Evolutionary conservation across 2,888 invertebrate genomes (phyloP).

Genomic region (Drosophila multiciliata): DNA sequence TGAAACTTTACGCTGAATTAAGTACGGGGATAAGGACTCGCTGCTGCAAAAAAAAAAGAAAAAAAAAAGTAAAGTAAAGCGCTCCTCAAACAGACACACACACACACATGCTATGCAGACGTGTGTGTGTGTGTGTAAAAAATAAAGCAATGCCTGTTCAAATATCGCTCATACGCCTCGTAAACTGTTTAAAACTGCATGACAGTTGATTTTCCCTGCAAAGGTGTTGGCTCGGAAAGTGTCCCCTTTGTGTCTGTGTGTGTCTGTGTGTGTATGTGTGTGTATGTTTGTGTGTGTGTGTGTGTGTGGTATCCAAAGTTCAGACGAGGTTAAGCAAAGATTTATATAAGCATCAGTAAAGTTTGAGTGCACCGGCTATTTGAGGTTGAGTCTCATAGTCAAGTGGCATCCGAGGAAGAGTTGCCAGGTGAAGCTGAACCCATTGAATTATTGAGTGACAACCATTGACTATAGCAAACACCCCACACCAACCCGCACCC

Average conservation of each 20-base stretch:
- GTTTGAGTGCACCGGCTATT: constrained; percentile 51
- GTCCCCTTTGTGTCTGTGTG: constrained; percentile 14
- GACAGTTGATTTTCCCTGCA: constrained; percentile 72
- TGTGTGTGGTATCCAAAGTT: constrained; percentile 51
- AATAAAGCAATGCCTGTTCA: constrained; percentile 52
- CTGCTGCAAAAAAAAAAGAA: constrained; percentile 2
- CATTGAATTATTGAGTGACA: constrained; percentile 71
- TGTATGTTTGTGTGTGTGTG: background rate
- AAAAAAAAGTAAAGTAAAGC: constrained; percentile 15
- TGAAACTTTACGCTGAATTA: constrained; percentile 58
- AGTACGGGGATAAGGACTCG: constrained; percentile 34
- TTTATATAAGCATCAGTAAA: constrained; percentile 57
- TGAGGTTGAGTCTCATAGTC: constrained; percentile 62
- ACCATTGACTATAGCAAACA: constrained; percentile 18
- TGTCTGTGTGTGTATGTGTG: constrained; percentile 1
- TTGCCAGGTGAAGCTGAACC: constrained; percentile 32
- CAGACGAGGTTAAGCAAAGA: constrained; percentile 70
- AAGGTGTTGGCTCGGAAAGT: constrained; percentile 52
- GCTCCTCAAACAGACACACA: background rate
- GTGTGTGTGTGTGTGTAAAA: constrained; percentile 13
- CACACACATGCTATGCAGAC: background rate
- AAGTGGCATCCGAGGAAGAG: constrained; percentile 48
- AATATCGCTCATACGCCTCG: constrained; percentile 77
- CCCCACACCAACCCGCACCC: background rate
- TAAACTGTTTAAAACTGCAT: constrained; percentile 78